Percentiles rank a stretch among this genome's conserved stretches.
Conservation (phyloP, 2,888 invertebrate species). For the Rhagium mordax region DNA sequence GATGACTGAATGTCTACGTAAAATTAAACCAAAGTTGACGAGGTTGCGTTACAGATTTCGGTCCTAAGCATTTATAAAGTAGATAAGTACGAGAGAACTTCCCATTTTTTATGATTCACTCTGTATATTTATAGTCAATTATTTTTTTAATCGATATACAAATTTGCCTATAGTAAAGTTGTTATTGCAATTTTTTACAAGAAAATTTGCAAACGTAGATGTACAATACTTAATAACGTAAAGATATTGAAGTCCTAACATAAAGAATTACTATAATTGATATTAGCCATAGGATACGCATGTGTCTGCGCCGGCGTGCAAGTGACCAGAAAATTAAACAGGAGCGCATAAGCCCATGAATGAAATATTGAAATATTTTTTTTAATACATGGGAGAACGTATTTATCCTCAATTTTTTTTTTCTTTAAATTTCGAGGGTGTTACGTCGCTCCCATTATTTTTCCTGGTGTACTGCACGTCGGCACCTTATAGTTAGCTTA, state of each 20-base stretch:
- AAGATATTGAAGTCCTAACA: neutral
- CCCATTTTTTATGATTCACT: constrained; percentile 20
- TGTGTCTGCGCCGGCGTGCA: neutral
- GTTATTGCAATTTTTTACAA: constrained; percentile 9
- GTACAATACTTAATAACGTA: neutral
- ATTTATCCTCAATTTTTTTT: no score
- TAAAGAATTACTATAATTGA: neutral
- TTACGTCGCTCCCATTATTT: neutral
- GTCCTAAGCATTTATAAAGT: neutral
- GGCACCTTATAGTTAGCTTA: constrained; percentile 2
- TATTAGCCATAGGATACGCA: constrained; percentile 17
- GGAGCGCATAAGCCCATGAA: no score
- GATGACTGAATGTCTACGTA: neutral
- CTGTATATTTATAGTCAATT: constrained; percentile 37
- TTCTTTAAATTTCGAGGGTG: no score
- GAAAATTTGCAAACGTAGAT: neutral
- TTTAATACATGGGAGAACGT: no score
- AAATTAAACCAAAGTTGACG: neutral
- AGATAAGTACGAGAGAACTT: neutral
- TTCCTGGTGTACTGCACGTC: neutral
- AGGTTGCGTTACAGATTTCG: neutral
- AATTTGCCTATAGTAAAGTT: constrained; percentile 9
- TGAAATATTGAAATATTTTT: no score
- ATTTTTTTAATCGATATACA: constrained; percentile 31
- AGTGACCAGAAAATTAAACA: neutral